Conservation (phyloP, 2,797 vertebrate genomes). For the Pipistrellus nathusii region DNA sequence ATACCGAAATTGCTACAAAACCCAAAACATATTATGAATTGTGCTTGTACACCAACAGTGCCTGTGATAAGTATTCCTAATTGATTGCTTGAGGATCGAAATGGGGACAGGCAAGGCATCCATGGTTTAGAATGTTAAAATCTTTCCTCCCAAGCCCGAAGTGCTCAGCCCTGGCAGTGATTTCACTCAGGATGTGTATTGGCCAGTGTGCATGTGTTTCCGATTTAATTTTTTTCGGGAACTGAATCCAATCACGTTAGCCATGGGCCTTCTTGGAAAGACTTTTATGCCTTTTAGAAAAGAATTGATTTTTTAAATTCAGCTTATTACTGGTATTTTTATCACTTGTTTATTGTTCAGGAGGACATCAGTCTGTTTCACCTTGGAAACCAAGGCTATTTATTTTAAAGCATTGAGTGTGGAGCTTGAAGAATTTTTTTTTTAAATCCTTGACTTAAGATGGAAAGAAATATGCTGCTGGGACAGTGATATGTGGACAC, state of each 20-base stretch:
- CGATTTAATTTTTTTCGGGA: neutral
- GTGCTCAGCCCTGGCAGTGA: neutral
- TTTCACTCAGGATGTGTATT: constrained; percentile 42
- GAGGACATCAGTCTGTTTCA: constrained; percentile 27
- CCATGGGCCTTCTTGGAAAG: constrained; percentile 52
- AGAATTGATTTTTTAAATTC: constrained; percentile 42
- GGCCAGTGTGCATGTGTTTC: neutral
- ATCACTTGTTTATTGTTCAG: constrained; percentile 41
- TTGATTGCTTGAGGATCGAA: neutral
- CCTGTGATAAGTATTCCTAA: neutral
- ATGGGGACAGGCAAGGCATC: neutral
- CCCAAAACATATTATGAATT: neutral
- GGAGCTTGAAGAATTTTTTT: constrained; percentile 19
- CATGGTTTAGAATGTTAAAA: neutral
- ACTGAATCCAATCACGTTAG: neutral
- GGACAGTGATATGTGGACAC: neutral
- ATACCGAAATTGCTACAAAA: neutral
- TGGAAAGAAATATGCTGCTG: constrained; percentile 17
- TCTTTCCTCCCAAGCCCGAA: neutral
- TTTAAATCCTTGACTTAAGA: constrained; percentile 22
- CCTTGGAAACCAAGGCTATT: constrained; percentile 45
- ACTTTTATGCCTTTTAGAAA: constrained; percentile 43
- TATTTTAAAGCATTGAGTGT: constrained; percentile 38
- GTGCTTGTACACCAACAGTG: neutral
- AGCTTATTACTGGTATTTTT: constrained; percentile 14